phyloP scores from a whole-genome alignment of 1,140 invertebrate genomes.

The Bombus superbus region DNA sequence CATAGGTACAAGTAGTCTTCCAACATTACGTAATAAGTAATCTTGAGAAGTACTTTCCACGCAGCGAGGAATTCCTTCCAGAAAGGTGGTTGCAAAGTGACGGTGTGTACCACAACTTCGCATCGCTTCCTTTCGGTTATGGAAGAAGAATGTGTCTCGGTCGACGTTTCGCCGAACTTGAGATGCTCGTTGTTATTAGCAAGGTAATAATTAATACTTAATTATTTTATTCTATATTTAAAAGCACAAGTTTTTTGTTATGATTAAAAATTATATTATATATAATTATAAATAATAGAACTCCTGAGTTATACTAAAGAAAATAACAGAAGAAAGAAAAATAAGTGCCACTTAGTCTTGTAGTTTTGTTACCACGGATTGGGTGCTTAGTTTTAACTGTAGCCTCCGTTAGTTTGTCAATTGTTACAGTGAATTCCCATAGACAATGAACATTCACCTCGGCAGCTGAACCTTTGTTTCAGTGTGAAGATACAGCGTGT shows the following conservation, averaged over 20 bases:
- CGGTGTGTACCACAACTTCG: constrained; percentile 85
- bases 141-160: constrained; percentile 92
- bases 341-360: too few relatives aligned
- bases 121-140: constrained; percentile 92
- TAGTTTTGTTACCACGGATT: not conserved
- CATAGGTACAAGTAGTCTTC: constrained; percentile 92
- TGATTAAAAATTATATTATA: too few relatives aligned
- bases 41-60: constrained; percentile 87
- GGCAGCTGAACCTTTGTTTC: not conserved
- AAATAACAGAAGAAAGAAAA: too few relatives aligned
- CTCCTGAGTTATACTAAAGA: too few relatives aligned
- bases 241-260: too few relatives aligned
- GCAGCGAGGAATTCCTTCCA: constrained; percentile 87
- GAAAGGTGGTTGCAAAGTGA: constrained; percentile 88
- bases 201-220: constrained; percentile 83
- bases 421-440: constrained; percentile 18
- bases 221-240: not conserved
- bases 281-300: too few relatives aligned
- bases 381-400: not conserved
- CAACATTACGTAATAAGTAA: constrained; percentile 92
- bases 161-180: constrained; percentile 90
- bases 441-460: constrained; percentile 17
- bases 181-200: constrained; percentile 89
- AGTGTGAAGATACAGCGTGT: not conserved
- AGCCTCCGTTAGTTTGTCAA: constrained; percentile 3